Evolutionary conservation across 2,888 invertebrate species (phyloP).

Genomic region (Leptinotarsa juncta): DNA sequence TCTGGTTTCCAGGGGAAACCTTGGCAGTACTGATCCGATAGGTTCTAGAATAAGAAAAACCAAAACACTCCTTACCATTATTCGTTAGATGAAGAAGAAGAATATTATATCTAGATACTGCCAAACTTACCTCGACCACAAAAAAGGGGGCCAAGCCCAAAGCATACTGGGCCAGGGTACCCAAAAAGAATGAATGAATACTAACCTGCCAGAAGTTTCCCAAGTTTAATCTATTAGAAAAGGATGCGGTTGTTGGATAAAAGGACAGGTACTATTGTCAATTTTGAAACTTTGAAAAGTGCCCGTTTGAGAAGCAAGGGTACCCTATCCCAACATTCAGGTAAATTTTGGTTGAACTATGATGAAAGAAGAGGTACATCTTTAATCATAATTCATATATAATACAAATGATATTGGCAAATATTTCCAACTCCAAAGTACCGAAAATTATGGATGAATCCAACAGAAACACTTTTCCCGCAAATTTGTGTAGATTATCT

Average conservation of each 20-base stretch:
- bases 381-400: slow-evolving; percentile 49
- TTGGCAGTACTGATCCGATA: slow-evolving; percentile 71
- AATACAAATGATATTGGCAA: slow-evolving; percentile 15
- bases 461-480: too few relatives aligned
- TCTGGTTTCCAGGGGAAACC: slow-evolving; percentile 79
- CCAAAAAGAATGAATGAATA: slow-evolving; percentile 51
- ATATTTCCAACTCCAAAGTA: slow-evolving; percentile 2
- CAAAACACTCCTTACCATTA: slow-evolving; percentile 41
- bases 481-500: too few relatives aligned
- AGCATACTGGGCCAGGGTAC: slow-evolving; percentile 61
- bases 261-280: slow-evolving; percentile 56
- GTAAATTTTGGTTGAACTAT: slow-evolving; percentile 69
- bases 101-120: slow-evolving; percentile 12
- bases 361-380: slow-evolving; percentile 50
- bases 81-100: not conserved
- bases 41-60: slow-evolving; percentile 62
- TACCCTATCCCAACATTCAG: slow-evolving; percentile 99
- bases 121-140: slow-evolving; percentile 52
- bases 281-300: slow-evolving; percentile 60
- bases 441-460: too few relatives aligned
- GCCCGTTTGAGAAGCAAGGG: slow-evolving; percentile 75
- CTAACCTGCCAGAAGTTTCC: slow-evolving; percentile 37
- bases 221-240: slow-evolving; percentile 22
- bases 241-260: slow-evolving; percentile 45
- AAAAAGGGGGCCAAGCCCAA: slow-evolving; percentile 36